Evolutionary conservation across 2,113 vertebrate species (phyloP).

Genomic region (Sterna hirundo): DNA sequence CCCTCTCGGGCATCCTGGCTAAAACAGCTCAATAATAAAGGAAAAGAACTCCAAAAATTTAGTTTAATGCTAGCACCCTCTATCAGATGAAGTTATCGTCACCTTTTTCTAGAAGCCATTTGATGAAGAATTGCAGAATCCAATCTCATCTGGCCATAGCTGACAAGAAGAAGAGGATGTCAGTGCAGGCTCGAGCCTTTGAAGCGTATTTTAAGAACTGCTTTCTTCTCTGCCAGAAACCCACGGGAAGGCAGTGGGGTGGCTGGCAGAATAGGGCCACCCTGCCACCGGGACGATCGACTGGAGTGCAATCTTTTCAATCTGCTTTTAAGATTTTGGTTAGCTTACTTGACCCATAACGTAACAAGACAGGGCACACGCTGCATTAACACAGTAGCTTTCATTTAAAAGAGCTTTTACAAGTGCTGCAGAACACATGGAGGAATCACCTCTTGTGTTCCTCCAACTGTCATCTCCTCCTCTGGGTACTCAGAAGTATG

Average conservation of each 20-base stretch:
- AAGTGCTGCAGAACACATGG: neutral
- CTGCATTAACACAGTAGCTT: neutral
- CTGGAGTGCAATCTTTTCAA: neutral
- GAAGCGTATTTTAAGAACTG: neutral
- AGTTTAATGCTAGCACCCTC: neutral
- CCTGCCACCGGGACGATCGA: rapidly evolving
- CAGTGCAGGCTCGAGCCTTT: neutral
- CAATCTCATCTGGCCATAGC: neutral
- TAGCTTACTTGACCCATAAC: neutral
- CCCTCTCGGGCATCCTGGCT: neutral
- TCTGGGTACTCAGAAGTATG: rapidly evolving
- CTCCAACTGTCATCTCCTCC: neutral
- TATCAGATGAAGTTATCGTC: neutral
- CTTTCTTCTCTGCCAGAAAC: neutral
- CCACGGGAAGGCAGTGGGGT: neutral
- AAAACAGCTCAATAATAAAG: neutral
- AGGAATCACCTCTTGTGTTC: neutral
- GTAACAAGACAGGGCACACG: neutral
- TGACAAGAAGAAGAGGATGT: neutral
- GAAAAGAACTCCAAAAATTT: neutral
- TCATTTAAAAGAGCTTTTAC: neutral
- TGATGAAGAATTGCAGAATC: neutral
- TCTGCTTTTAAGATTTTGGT: neutral
- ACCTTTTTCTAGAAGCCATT: neutral
- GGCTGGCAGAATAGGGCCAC: neutral